A percentile compares a stretch with the other conserved stretches of the same genome.
These are phyloP conservation scores for Keiferia lycopersicella DNA, from an alignment of 2,888 invertebrate species.

Conservation along the genomic window DNA sequence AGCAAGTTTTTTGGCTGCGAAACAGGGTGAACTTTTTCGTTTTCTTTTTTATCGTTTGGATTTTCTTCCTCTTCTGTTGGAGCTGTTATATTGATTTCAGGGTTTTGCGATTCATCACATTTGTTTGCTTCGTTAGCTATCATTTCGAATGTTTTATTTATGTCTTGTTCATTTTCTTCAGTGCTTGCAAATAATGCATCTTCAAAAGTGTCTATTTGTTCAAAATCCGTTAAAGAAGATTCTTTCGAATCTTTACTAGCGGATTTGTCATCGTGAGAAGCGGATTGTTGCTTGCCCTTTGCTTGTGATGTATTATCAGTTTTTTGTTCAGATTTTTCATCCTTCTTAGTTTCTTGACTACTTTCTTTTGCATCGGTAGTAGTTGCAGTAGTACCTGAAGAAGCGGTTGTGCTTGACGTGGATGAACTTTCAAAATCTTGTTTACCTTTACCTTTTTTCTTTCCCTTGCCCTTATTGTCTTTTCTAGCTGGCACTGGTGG, in stretches of 20 bases:
- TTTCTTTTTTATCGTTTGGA: conserved; percentile 41
- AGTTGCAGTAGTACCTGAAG: conserved; percentile 30
- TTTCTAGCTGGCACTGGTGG: conserved; percentile 54
- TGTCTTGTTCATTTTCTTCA: conserved; percentile 49
- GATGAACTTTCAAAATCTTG: conserved; percentile 43
- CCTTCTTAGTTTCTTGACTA: conserved; percentile 39
- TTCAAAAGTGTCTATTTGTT: conserved; percentile 72
- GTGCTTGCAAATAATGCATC: conserved; percentile 70
- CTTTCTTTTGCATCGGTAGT: conserved; percentile 37
- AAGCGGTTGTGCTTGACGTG: conserved; percentile 26
- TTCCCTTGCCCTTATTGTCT: conserved; percentile 66
- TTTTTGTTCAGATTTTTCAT: conserved; percentile 46
- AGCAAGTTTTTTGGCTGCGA: conserved; percentile 80
- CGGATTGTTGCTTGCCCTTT: conserved; percentile 59
- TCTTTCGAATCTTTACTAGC: background rate
- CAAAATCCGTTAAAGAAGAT: conserved; percentile 39
- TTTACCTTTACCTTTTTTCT: conserved; percentile 62
- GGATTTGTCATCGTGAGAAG: conserved; percentile 26
- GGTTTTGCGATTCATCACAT: conserved; percentile 39
- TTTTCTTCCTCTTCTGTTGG: conserved; percentile 50
- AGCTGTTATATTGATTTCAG: conserved; percentile 61
- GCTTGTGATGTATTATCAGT: conserved; percentile 42
- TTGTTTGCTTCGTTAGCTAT: conserved; percentile 57
- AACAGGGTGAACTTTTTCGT: conserved; percentile 53
- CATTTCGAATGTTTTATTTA: conserved; percentile 70